Conservation (phyloP, 2,113 vertebrate species). For the Raja brachyura region DNA sequence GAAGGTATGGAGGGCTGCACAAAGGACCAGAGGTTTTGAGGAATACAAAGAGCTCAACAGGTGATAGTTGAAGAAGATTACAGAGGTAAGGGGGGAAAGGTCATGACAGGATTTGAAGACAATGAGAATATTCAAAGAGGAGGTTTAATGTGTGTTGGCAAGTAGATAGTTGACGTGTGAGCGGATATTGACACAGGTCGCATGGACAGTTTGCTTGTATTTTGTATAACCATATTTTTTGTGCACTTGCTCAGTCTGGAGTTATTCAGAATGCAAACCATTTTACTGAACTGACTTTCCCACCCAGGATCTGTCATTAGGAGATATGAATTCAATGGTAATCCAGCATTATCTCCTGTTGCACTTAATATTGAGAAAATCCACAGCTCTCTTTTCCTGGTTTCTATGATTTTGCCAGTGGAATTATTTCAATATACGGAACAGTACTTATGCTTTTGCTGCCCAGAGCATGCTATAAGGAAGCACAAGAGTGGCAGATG, state of each 20-base stretch:
- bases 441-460: neutral
- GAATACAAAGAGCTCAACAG: neutral
- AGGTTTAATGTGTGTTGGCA: neutral
- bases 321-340: neutral
- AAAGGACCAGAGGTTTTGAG: neutral
- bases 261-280: neutral
- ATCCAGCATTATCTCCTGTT: neutral
- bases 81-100: neutral
- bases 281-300: neutral
- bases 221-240: neutral
- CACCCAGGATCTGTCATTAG: neutral
- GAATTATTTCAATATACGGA: neutral
- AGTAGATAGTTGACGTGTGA: neutral
- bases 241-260: neutral
- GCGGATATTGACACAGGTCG: neutral
- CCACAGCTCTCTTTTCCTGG: neutral
- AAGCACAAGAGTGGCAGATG: neutral
- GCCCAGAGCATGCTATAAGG: neutral
- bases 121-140: neutral
- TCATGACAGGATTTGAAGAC: neutral
- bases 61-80: neutral
- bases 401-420: neutral
- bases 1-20: neutral
- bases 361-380: neutral
- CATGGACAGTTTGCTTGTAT: neutral